Percentiles rank a stretch among this genome's conserved stretches.
Conservation (phyloP, 2,113 vertebrate species). For the Mus pahari region DNA sequence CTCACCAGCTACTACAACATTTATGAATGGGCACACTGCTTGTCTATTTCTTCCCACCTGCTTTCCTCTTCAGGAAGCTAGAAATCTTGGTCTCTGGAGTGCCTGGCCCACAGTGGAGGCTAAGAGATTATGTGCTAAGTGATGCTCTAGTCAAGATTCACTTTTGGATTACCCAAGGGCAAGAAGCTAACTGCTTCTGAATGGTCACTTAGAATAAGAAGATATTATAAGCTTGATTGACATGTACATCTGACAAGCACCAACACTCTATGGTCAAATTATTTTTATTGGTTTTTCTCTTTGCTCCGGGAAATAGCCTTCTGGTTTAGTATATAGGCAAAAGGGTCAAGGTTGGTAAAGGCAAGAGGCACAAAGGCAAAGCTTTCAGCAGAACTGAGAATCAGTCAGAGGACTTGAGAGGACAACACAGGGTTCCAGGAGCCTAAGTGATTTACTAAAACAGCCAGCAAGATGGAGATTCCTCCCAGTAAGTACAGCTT, state of each 20-base stretch:
- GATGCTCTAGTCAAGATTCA: slow-evolving; percentile 20
- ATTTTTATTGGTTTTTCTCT: slow-evolving; percentile 15
- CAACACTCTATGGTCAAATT: slow-evolving; percentile 5
- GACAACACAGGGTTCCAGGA: background rate
- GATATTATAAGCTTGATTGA: slow-evolving; percentile 43
- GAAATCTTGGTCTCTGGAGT: background rate
- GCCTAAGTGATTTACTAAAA: background rate
- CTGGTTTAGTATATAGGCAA: background rate
- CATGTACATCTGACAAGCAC: slow-evolving; percentile 1
- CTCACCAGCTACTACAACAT: background rate
- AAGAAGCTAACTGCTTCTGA: slow-evolving; percentile 47
- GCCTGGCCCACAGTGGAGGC: background rate
- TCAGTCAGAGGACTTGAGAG: background rate
- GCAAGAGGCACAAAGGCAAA: slow-evolving; percentile 26
- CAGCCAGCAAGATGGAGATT: background rate
- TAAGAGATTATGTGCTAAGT: slow-evolving; percentile 20
- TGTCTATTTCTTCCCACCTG: background rate
- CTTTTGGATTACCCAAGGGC: slow-evolving; percentile 13
- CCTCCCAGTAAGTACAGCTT: background rate
- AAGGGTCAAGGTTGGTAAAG: background rate
- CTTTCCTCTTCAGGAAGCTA: background rate
- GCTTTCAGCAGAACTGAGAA: background rate
- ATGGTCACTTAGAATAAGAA: background rate
- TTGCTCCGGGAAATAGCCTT: slow-evolving; percentile 18
- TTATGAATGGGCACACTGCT: slow-evolving; percentile 14